These are phyloP conservation scores for Paradisaea rubra DNA, from an alignment of 2,113 vertebrate genomes.

Conservation along the genomic window DNA sequence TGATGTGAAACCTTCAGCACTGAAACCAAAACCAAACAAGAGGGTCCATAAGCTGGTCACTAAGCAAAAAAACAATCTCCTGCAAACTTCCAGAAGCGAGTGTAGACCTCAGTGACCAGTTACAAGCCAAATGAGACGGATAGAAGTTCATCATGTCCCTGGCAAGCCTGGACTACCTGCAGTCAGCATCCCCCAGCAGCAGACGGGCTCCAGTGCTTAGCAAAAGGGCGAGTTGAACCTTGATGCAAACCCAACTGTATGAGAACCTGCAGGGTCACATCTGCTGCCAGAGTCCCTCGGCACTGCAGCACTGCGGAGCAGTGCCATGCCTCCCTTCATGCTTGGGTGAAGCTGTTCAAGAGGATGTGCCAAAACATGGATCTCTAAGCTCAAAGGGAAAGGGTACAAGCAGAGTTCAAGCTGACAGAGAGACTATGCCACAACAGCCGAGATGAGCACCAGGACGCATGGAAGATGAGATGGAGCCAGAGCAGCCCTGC, in stretches of 20 bases:
- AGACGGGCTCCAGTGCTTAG: neutral
- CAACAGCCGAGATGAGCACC: neutral
- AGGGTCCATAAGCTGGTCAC: neutral
- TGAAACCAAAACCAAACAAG: neutral
- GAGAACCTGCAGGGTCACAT: neutral
- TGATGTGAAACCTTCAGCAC: neutral
- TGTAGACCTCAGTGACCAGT: neutral
- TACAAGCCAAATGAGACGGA: neutral
- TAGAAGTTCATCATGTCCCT: neutral
- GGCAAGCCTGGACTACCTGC: neutral
- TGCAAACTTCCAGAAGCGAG: neutral
- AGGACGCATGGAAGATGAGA: neutral
- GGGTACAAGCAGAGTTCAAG: neutral
- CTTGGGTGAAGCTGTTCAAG: neutral
- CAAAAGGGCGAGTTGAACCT: neutral
- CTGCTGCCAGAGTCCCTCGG: neutral
- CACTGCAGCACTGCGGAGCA: neutral
- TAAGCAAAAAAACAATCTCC: neutral
- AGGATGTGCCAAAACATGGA: neutral
- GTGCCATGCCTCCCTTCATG: neutral
- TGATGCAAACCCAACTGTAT: neutral
- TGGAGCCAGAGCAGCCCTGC: neutral
- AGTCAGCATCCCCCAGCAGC: neutral
- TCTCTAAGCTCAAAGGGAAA: neutral
- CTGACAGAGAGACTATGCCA: neutral